Evolutionary conservation across 2,888 invertebrate species (phyloP), one percentile per base, ranked within the genome.

Genomic region (Acrobeloides nanus): DNA sequence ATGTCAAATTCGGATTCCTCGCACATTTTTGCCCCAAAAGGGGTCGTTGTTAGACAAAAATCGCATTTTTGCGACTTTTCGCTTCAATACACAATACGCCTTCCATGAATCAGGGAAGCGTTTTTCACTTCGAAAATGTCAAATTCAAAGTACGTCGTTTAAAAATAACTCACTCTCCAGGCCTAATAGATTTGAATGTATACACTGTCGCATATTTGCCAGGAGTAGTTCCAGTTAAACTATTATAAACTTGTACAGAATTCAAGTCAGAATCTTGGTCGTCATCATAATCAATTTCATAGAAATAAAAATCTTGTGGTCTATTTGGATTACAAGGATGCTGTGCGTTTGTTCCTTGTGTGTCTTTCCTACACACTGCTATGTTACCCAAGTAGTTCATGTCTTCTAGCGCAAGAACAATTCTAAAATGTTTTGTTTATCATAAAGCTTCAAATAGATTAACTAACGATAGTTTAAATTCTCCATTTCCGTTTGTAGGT

Each of bases 301-400:
- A 68, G 40, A 46, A 65, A 40, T 66, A 66, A 46, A 69, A 69
- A 39, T 69, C 68, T 8, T 61, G 48, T 15, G 63, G 61, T 2
- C 48, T 46, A 33, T 47, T 48, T 12, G 67, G 66, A 35, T 68
- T 53, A 46, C 69, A 69, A 8, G 56, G 53, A 27, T 53, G 33
- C 15, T 38, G 21, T 4, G 12, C n/a, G 3, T 29, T 17, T n/a
- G 26, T 39, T 23, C 21, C 25, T 7, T 3, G 20, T 61, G 62
- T 33, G 45, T 15, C 29, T 3, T 18, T 31, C 21, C 68, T 53
- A 45, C 68, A 68, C 48, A 66, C 48, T 7, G 62, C 64, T 38
- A 68, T 51, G 48, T 62, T 60, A 29, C 49, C 48, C 10, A 31
- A 20, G 39, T 59, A 67, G 1, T 27, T 17, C 6, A 32, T 35